Evolutionary conservation across 2,797 vertebrate species (phyloP).

Genomic region (Trichosurus vulpecula): DNA sequence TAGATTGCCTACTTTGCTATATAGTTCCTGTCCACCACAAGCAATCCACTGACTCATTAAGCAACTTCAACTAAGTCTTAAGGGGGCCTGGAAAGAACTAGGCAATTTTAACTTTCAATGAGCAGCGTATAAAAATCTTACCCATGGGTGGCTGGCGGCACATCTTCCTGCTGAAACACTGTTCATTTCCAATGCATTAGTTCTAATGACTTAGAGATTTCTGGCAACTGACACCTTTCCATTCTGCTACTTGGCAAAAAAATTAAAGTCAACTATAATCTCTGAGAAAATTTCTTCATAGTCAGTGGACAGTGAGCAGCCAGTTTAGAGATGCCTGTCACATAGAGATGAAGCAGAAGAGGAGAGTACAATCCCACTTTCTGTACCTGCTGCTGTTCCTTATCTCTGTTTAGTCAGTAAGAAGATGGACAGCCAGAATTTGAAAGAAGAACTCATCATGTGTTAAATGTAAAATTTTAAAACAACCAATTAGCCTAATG

Average conservation of each 20-base stretch:
- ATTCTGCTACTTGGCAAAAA: neutral
- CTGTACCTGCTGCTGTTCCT: neutral
- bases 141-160: neutral
- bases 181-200: neutral
- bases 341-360: neutral
- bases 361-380: neutral
- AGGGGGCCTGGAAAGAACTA: constrained; percentile 16
- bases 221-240: constrained; percentile 6
- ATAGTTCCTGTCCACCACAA: neutral
- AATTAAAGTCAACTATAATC: constrained; percentile 14
- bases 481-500: neutral
- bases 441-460: neutral
- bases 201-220: neutral
- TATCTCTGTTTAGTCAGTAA: neutral
- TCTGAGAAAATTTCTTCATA: neutral
- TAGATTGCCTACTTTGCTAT: neutral
- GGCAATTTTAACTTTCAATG: constrained; percentile 24
- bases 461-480: neutral
- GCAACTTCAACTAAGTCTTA: constrained; percentile 26
- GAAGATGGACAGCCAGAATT: neutral
- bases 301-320: neutral
- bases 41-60: constrained; percentile 14
- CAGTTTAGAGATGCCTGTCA: neutral
- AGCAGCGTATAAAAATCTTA: neutral
- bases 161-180: neutral